phyloP scores from a whole-genome alignment of 2,888 invertebrate species.

The Polydrusus pterygomalis region DNA sequence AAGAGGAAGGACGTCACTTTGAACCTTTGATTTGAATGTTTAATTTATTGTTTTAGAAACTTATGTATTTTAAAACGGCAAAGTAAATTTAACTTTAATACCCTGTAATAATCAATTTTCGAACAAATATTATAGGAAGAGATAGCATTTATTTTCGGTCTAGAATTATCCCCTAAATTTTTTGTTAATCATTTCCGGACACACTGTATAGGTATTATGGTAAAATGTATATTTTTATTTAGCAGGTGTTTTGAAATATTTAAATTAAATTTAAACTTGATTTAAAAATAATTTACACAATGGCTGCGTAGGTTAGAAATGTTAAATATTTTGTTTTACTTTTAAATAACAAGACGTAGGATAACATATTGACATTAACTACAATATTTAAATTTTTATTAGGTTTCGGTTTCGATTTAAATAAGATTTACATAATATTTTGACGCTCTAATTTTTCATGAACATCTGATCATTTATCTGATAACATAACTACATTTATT shows the following conservation, averaged over 20 bases:
- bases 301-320: constrained; percentile 10
- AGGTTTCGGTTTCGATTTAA: neutral
- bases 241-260: constrained; percentile 4
- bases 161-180: too few species aligned
- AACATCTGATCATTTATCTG: too few species aligned
- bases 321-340: neutral
- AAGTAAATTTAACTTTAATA: too few species aligned
- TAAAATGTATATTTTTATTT: neutral
- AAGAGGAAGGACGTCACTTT: too few species aligned
- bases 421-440: neutral
- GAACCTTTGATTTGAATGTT: too few species aligned
- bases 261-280: neutral
- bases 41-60: too few species aligned
- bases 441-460: neutral
- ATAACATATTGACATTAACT: constrained; percentile 4
- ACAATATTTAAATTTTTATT: constrained; percentile 7
- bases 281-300: neutral
- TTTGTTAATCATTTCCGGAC: too few species aligned
- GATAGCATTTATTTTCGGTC: too few species aligned
- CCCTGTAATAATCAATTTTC: too few species aligned
- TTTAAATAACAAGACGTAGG: constrained; percentile 16
- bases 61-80: too few species aligned
- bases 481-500: too few species aligned
- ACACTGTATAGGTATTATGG: neutral
- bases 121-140: too few species aligned